phyloP scores from a whole-genome alignment of 2,888 invertebrate genomes.

The Smittia aterrima region DNA sequence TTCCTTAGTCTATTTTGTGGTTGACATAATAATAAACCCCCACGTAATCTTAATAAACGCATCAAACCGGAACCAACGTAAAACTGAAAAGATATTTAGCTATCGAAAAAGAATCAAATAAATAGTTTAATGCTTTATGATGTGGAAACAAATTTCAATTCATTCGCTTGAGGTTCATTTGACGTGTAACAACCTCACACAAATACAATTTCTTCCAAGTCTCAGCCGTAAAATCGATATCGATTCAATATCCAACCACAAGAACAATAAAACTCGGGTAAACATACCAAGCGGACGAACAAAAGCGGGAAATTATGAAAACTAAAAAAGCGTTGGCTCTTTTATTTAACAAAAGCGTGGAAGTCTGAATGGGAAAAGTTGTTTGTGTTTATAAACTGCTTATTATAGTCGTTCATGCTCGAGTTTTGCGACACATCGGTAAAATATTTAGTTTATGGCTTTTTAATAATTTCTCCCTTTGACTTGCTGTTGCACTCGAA shows the following conservation, averaged over 20 bases:
- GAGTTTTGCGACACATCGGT: slow-evolving; percentile 24
- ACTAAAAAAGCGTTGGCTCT: neutral
- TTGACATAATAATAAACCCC: no score
- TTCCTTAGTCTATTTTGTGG: slow-evolving; percentile 15
- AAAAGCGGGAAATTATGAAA: neutral
- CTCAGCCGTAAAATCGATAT: neutral
- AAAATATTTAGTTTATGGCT: slow-evolving; percentile 29
- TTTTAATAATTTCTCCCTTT: slow-evolving; percentile 19
- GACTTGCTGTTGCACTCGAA: neutral
- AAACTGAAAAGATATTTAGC: neutral
- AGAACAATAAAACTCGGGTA: neutral
- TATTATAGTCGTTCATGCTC: neutral
- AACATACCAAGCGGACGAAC: neutral
- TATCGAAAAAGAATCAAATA: neutral
- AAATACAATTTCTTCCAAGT: neutral
- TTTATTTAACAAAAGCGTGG: neutral
- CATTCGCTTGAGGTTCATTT: neutral
- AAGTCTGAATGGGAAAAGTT: neutral
- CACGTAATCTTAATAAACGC: slow-evolving; percentile 10
- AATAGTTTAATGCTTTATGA: slow-evolving; percentile 9
- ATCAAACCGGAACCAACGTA: neutral
- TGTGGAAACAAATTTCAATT: slow-evolving; percentile 6
- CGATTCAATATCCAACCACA: neutral
- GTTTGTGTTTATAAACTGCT: neutral
- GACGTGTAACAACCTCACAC: slow-evolving; percentile 10